A percentile compares a stretch with the other conserved stretches of the same genome.
These are phyloP conservation scores for Pelodiscus sinensis DNA, from an alignment of 2,113 vertebrate genomes.

Conservation along the genomic window DNA sequence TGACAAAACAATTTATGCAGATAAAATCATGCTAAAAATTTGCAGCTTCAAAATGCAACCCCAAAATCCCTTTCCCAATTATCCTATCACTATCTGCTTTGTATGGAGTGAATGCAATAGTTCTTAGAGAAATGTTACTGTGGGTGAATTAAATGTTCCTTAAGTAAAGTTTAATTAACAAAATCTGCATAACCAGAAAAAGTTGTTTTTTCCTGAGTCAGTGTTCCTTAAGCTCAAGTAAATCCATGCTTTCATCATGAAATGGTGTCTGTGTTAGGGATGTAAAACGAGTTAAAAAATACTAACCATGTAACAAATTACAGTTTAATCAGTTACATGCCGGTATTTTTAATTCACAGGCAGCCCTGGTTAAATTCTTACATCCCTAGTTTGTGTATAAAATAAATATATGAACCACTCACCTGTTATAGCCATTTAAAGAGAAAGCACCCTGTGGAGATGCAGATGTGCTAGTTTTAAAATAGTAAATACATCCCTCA, in stretches of 20 bases:
- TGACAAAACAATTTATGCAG: background rate
- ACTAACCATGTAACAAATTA: no score
- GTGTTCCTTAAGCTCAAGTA: background rate
- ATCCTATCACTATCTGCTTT: background rate
- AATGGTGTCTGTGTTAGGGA: no score
- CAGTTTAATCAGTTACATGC: no score
- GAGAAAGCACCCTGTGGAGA: constrained; percentile 96
- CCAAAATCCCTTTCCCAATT: background rate
- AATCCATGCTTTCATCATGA: background rate
- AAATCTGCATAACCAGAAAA: background rate
- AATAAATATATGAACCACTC: constrained; percentile 41
- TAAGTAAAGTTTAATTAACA: background rate
- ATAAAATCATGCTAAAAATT: background rate
- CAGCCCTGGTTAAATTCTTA: no score
- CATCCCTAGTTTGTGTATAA: background rate
- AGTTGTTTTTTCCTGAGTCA: background rate
- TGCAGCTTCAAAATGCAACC: background rate
- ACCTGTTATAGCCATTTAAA: constrained; percentile 97
- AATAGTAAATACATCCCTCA: constrained; percentile 96
- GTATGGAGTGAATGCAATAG: background rate
- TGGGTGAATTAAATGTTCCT: background rate
- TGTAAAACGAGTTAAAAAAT: no score
- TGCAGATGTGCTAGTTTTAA: constrained; percentile 94
- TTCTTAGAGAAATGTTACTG: background rate
- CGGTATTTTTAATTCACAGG: no score